Base-by-base conservation (phyloP, 2,113 vertebrate genomes). In the Columbina picui region DNA sequence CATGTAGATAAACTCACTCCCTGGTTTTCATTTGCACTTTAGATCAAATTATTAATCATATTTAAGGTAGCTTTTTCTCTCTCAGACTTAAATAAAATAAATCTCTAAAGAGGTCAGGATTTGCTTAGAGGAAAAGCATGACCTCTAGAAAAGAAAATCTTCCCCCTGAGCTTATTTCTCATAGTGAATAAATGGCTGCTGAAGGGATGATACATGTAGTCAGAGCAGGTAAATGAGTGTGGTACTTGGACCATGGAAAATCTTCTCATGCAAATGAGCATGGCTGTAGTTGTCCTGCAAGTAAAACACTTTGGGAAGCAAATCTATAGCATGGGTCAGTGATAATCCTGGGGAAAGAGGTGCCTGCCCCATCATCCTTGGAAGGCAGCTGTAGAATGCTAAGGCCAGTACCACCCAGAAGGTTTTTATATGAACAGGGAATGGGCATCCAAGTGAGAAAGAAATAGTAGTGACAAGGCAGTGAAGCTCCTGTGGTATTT, bases 351-450 rank as follows among this genome's bases (percentile, higher is more conserved):
- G 14, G n/a, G 55, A 69, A 81, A 53, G 5, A 39, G 16, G 8
- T 0, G 0, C 19, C 41, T 57, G 12, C 43, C 12, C 15, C 4
- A 1, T 30, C 68, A 32, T 34, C 38, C 27, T 69, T 45, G 19
- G 60, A 77, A 69, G 19, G 47, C 41, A 81, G 43, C 26, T 41
- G 10, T 26, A n/a, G 50, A 47, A 45, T 16, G 15, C 36, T 26
- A 63, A 78, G 25, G 14, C 22, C 27, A 14, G 18, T 52, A 45
- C 12, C 36, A 52, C 25, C 9, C 36, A 53, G 26, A 53, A 64
- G 52, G 63, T 23, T 78, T 68, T 53, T 43, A 20, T 30, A 38
- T 3, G 5, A 53, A 14, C 17, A 25, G 5, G 15, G 19, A 36
- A 73, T 16, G 25, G 87, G 43, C 19, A 8, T 77, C 47, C 36